Conservation (phyloP, 2,113 vertebrate species). For the Hylia prasina region DNA sequence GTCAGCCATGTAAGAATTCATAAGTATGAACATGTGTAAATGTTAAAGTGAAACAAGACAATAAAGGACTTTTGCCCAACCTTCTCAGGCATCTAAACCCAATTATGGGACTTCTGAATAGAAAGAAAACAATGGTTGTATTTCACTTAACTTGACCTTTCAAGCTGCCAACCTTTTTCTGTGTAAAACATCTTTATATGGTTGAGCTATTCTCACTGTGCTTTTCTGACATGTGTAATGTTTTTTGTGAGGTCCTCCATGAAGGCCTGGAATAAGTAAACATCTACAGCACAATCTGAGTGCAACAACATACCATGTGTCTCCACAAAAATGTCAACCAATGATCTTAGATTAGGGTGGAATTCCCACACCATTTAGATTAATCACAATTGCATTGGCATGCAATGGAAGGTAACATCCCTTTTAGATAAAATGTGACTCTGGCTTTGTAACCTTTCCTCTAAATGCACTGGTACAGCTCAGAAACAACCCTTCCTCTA, state of each 20-base stretch:
- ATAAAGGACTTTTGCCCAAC: background rate
- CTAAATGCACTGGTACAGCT: background rate
- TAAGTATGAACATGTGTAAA: background rate
- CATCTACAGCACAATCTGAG: background rate
- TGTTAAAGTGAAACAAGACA: background rate
- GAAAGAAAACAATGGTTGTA: background rate
- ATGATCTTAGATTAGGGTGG: background rate
- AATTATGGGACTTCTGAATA: background rate
- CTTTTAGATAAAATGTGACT: background rate
- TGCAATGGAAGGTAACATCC: background rate
- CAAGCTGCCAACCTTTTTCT: conserved; percentile 1
- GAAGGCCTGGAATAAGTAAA: background rate
- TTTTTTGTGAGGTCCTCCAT: background rate
- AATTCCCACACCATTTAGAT: background rate
- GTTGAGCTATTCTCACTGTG: background rate
- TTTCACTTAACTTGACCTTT: conserved; percentile 19
- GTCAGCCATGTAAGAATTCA: background rate
- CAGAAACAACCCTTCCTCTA: background rate
- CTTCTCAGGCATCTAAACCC: background rate
- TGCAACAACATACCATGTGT: background rate
- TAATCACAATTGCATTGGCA: background rate
- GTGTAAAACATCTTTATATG: background rate
- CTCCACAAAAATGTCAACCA: background rate
- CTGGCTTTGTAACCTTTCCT: conserved; percentile 21
- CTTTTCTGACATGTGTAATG: background rate